A percentile compares a stretch with the other conserved stretches of the same genome.
phyloP scores from a whole-genome alignment of 2,797 vertebrate genomes.

The Botia kubotai region DNA sequence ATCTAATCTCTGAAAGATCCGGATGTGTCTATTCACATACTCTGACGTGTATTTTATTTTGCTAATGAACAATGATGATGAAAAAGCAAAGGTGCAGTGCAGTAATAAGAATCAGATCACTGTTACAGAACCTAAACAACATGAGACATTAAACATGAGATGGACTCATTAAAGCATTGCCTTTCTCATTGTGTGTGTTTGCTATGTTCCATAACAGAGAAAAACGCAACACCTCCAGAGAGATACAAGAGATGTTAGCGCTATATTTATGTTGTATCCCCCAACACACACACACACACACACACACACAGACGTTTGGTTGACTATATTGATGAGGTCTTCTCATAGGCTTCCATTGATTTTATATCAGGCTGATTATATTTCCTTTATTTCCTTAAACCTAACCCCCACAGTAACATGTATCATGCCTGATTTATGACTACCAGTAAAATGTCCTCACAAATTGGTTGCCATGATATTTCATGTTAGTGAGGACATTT shows the following conservation, averaged over 20 bases:
- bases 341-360: no score
- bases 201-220: conserved; percentile 34
- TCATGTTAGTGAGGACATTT: no score
- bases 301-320: background rate
- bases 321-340: no score
- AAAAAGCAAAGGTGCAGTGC: conserved; percentile 31
- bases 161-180: conserved; percentile 51
- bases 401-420: no score
- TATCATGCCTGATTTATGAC: no score
- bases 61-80: background rate
- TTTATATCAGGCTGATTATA: no score
- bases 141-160: conserved; percentile 34
- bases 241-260: conserved; percentile 52
- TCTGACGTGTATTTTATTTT: background rate
- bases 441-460: background rate
- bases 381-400: no score
- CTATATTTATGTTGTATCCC: background rate
- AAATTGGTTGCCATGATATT: no score
- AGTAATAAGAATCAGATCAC: conserved; percentile 22
- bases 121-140: conserved; percentile 10
- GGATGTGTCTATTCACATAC: background rate
- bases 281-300: background rate
- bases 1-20: background rate
- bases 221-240: conserved; percentile 52
- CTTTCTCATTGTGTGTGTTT: conserved; percentile 28